Evolutionary conservation across 2,113 vertebrate genomes (phyloP).

Genomic region (Herpetotheres cachinnans): DNA sequence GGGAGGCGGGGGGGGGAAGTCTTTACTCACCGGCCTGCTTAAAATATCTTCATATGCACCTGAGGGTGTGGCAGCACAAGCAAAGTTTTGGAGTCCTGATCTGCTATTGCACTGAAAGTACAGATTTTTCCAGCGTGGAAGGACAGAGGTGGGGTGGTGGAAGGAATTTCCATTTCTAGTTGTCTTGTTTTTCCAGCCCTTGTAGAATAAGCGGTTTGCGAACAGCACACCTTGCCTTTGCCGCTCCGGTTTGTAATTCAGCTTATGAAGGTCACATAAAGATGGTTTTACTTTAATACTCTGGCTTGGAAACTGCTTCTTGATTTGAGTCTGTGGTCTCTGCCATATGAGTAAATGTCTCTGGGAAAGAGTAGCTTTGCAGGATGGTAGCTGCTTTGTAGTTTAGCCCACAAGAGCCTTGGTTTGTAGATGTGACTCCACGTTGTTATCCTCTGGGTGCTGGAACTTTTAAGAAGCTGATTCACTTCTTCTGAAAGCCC

Average conservation of each 20-base stretch:
- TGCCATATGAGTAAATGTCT: neutral
- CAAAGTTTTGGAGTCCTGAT: too few relatives aligned
- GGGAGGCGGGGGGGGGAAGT: too few relatives aligned
- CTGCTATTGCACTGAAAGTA: neutral
- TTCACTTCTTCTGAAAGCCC: neutral
- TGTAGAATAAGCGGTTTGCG: neutral
- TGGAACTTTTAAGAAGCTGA: rapidly evolving
- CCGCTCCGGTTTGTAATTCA: neutral
- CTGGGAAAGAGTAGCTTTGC: neutral
- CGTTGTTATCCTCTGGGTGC: rapidly evolving
- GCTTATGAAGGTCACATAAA: neutral
- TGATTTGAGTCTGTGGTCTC: too few relatives aligned
- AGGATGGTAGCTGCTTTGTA: neutral
- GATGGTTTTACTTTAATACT: neutral
- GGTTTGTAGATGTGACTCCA: rapidly evolving
- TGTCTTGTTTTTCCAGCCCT: neutral
- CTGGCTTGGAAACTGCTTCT: neutral
- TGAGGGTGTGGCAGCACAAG: neutral
- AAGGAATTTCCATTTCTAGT: neutral
- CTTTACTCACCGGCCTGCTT: neutral
- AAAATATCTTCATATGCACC: rapidly evolving
- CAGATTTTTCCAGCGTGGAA: neutral
- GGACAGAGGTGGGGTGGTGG: neutral
- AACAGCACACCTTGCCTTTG: neutral
- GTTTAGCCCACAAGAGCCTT: rapidly evolving